These are phyloP conservation scores for Trissonchulus latispiculum DNA, from an alignment of 2,888 invertebrate species.

Conservation along the genomic window DNA sequence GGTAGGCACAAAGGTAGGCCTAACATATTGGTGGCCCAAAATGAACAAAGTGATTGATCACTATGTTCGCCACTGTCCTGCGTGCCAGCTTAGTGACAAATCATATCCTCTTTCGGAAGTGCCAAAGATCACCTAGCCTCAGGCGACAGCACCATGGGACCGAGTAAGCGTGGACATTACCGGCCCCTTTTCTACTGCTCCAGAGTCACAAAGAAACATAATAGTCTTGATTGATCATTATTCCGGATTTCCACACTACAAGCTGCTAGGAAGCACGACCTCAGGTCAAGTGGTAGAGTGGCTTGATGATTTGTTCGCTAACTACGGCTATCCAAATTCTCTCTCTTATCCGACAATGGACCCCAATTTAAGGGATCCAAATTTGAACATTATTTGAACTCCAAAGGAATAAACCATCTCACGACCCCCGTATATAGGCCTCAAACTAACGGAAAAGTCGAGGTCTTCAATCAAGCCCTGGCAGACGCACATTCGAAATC, in stretches of 20 bases:
- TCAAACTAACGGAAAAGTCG: neutral
- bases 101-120: neutral
- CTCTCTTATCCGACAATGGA: neutral
- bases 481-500: neutral
- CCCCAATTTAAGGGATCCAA: neutral
- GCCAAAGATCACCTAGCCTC: neutral
- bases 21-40: neutral
- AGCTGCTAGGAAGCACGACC: neutral
- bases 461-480: neutral
- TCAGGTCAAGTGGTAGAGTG: neutral
- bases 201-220: neutral
- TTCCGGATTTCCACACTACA: neutral
- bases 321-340: neutral
- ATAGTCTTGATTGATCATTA: neutral
- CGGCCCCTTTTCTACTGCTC: neutral
- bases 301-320: neutral
- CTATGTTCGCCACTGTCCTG: neutral
- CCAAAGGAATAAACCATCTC: neutral
- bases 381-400: neutral
- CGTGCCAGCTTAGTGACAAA: neutral
- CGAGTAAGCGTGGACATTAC: neutral
- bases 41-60: neutral
- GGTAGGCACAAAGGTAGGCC: neutral
- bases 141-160: neutral
- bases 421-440: neutral